Evolutionary conservation across 2,113 vertebrate genomes (phyloP), one percentile per base, ranked within the genome.

Genomic region (Corynorhinus townsendii): DNA sequence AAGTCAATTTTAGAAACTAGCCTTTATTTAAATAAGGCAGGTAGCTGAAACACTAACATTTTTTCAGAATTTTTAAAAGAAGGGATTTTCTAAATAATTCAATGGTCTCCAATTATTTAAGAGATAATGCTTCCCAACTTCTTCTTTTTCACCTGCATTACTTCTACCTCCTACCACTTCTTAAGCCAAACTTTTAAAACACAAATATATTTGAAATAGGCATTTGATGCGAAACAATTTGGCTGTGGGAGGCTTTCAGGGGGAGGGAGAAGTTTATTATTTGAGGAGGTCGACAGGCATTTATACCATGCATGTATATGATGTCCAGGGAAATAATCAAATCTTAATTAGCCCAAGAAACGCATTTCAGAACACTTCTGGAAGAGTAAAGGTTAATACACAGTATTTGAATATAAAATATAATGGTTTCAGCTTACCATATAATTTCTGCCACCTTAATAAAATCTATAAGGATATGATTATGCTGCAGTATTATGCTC

Each of bases 361-460:
- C 28, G 43, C 8, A 81, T 75, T 90, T 90, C 45, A 72, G 73
- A 89, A 69, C 12, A 86, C 77, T 79, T 83, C 24, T 45, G 54
- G 19, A 95, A 96, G 47, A 82, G 64, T 45, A 68, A 28, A 22
- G 30, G 30, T 62, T 79, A 69, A 91, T 69, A 8, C 75, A 56
- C 19, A 56, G 54, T 56, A 80, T 89, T 79, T 93, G 47, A 89
- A 86, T 80, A 72, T 52, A 73, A 95, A 92, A 64, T n/a, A 19
- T 43, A 91, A n/a, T 35, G 45, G 19, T 75, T 91, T 24, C 38
- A 91, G 83, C 47, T 69, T 71, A 75, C 26, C 28, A 47, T 86
- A 38, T 86, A n/a, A 93, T 94, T 95, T 90, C 69, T 94, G 45
- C 93, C 86, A 71, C 62, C 15, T 90, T 69, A 62, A 95, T 91